Conservation (phyloP, 2,113 vertebrate species). For the Scytalopus superciliaris region DNA sequence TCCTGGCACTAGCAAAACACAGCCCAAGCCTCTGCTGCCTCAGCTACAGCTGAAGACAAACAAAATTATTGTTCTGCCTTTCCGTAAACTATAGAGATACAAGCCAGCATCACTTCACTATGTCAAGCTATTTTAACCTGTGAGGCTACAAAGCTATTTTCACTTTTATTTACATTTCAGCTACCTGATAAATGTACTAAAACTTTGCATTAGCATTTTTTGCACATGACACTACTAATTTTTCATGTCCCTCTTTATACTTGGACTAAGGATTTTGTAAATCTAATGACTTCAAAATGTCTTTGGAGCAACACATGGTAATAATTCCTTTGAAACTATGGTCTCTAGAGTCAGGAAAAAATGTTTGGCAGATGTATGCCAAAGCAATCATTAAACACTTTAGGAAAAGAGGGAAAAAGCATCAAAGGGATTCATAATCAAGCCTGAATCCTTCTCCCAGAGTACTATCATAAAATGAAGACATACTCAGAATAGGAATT, state of each 20-base stretch:
- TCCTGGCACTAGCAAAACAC: background rate
- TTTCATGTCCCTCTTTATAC: background rate
- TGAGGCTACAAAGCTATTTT: background rate
- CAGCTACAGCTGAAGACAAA: background rate
- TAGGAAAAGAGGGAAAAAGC: background rate
- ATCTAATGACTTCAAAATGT: background rate
- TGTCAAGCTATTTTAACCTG: background rate
- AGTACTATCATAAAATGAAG: background rate
- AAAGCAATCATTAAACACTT: background rate
- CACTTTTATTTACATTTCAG: background rate
- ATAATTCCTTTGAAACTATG: slow-evolving; percentile 15
- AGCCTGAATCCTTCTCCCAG: background rate
- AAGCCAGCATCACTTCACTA: background rate
- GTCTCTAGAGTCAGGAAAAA: background rate
- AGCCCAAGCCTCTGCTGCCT: background rate
- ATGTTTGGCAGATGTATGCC: background rate
- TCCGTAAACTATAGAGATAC: background rate
- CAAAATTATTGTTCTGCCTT: background rate
- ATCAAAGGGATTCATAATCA: background rate
- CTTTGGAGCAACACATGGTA: background rate
- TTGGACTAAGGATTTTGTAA: background rate
- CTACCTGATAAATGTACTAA: background rate
- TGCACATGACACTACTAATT: background rate
- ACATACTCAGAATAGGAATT: background rate
- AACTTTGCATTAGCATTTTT: background rate